A percentile compares a stretch with the other conserved stretches of the same genome.
These are phyloP conservation scores for Ruditapes philippinarum DNA, from an alignment of 1,140 invertebrate species.

Conservation along the genomic window DNA sequence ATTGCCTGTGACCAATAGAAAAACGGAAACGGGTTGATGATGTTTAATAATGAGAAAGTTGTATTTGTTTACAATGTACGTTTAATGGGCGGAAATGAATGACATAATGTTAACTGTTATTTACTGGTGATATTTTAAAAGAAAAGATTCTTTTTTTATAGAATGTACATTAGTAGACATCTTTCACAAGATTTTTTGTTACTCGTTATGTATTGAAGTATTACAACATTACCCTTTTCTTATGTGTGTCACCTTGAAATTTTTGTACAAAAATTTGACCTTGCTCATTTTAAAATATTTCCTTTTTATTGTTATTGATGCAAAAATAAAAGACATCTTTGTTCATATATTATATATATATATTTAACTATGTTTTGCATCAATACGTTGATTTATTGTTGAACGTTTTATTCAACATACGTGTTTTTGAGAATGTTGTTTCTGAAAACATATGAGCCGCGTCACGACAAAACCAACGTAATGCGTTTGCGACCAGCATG, in stretches of 20 bases:
- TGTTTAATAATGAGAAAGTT: too few relatives aligned
- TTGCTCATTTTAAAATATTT: conserved; percentile 31
- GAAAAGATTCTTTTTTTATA: background rate
- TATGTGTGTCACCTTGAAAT: conserved; percentile 38
- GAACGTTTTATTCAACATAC: background rate
- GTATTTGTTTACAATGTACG: background rate
- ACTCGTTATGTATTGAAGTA: conserved; percentile 34
- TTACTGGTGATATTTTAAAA: conserved; percentile 14
- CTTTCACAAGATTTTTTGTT: conserved; percentile 35
- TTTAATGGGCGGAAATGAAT: background rate
- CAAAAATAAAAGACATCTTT: background rate
- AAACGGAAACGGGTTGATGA: background rate
- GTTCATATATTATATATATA: background rate
- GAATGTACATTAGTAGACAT: conserved; percentile 1
- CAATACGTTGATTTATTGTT: background rate
- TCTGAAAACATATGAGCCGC: background rate
- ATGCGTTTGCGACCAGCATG: too few relatives aligned
- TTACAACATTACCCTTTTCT: conserved; percentile 24
- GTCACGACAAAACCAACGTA: too few relatives aligned
- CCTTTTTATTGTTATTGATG: conserved; percentile 11
- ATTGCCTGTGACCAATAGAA: background rate
- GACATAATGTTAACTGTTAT: background rate
- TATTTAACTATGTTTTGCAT: background rate
- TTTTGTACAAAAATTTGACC: conserved; percentile 31
- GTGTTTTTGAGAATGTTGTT: background rate